Evolutionary conservation across 1,140 invertebrate species (phyloP).

Genomic region (Drosophila suzukii): DNA sequence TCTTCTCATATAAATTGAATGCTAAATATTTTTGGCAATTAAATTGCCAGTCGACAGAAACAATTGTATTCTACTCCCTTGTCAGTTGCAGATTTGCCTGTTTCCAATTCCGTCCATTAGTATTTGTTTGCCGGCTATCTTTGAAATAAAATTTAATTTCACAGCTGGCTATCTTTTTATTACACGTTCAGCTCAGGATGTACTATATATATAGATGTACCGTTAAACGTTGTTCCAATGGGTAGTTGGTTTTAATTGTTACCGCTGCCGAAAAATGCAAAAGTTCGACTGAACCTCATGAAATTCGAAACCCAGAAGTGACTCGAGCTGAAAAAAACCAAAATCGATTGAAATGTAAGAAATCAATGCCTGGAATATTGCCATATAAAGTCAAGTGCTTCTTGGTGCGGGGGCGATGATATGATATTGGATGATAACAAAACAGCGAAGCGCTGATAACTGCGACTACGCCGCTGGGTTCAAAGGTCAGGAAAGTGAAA

Average conservation of each 20-base stretch:
- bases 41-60: conserved; percentile 31
- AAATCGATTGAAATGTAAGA: conserved; percentile 65
- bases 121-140: conserved; percentile 27
- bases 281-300: conserved; percentile 39
- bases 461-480: background rate
- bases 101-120: conserved; percentile 20
- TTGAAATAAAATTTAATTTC: conserved; percentile 71
- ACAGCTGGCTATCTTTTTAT: conserved; percentile 65
- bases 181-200: conserved; percentile 34
- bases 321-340: conserved; percentile 3
- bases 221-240: conserved; percentile 58
- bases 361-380: conserved; percentile 59
- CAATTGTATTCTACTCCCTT: conserved; percentile 18
- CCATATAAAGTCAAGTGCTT: conserved; percentile 42
- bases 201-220: conserved; percentile 27
- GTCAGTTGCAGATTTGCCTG: conserved; percentile 31
- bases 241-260: conserved; percentile 75
- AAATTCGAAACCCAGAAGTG: conserved; percentile 4
- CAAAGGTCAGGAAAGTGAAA: conserved; percentile 24
- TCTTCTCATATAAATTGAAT: conserved; percentile 20
- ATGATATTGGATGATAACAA: conserved; percentile 50
- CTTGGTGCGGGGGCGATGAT: conserved; percentile 31
- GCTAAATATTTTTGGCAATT: conserved; percentile 37
- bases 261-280: conserved; percentile 54
- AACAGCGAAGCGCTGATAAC: conserved; percentile 46